Evolutionary conservation across 2,888 invertebrate genomes (phyloP), one percentile per base, ranked within the genome.

Genomic region (Drosophila leonis): DNA sequence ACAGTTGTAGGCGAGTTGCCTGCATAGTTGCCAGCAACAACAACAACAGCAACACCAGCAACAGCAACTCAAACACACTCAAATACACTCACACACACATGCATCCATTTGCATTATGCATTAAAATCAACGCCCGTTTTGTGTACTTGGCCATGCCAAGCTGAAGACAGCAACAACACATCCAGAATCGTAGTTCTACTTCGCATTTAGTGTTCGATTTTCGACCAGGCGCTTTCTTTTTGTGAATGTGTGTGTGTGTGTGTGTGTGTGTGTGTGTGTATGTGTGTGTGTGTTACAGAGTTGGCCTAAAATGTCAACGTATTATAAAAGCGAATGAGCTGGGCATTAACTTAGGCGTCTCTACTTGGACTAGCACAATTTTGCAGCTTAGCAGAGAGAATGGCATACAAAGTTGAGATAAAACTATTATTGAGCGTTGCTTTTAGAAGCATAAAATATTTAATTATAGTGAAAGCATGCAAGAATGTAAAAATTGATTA

Each of bases 81-180:
- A 39, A 59, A 24, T 48, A 27, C 42, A 46, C 56, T 49, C 64
- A 27, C 48, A 39, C 62, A 24, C 52, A 27, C 42, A 46, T 33
- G 52, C 46, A 62, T 54, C 37, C 65, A 82, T 79, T 83, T 90
- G 88, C 90, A 90, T 89, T 90, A 90, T 91, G 90, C 90, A 91
- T 90, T 90, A 90, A 91, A 91, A 91, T 90, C 91, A 90, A 87
- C 90, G 90, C 88, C 88, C 76, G 77, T 82, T 80, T 78, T 88
- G 80, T 84, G 82, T 80, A 79, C 78, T 78, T 78, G 80, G 62
- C 82, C 71, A 66, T 76, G 80, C 71, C 60, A 78, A 75, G 64
- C 59, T 73, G 65, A 83, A 82, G 78, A 82, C 83, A 82, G 63
- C 56, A 77, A 57, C 77, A 74, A 65, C 65, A 68, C 41, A 59